Base-by-base conservation (phyloP, 92 coral and sea anemone species). In the Plumapathes pennacea region DNA sequence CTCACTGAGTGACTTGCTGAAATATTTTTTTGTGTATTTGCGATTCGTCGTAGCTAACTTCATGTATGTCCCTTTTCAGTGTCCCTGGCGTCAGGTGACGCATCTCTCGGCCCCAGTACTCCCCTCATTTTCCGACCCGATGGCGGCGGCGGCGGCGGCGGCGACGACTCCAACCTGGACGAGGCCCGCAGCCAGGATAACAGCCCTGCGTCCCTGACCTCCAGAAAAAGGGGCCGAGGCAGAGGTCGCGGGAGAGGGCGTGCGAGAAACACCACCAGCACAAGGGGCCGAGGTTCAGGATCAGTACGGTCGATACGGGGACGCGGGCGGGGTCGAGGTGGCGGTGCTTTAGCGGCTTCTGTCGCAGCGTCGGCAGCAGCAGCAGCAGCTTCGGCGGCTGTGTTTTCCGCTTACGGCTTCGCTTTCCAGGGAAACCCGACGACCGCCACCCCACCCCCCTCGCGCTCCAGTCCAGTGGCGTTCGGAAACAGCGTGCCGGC, bases 291-390 rank as follows among this genome's bases (percentile, higher is more conserved):
- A 36, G 92, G 81, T 0, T 42, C 94, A 2, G 85, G 74, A 17
- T 77, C 87, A 34, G 61, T 68, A 44, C 89, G 99, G 13, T 86
- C 86, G n/a, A 25, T 84, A 18, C 89, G 99, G 9, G 90, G 85
- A 3, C 89, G 99, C 10, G 96, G 96, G 9, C 85, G 99, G 29
- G 99, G 89, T 15, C 84, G 96, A 25, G 99, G 99, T 6, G 83
- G 96, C 6, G 99, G 99, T 28, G 96, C 96, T 10, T 64, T 94
- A 28, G 99, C 99, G 8, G 99, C 99, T 20, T 89, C 99, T 7
- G 99, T 94, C 3, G 99, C 99, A 10, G 99, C 99, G 10, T 88
- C 95, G 15, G 99, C 99, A n/a, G 99, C 96, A 5, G 99, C 99
- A 1, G 99, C 99, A 1, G 99, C 99, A 0, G 99, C 96, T 3